Evolutionary conservation across 2,888 invertebrate species (phyloP).

Genomic region (Drosophila flavopinicola): DNA sequence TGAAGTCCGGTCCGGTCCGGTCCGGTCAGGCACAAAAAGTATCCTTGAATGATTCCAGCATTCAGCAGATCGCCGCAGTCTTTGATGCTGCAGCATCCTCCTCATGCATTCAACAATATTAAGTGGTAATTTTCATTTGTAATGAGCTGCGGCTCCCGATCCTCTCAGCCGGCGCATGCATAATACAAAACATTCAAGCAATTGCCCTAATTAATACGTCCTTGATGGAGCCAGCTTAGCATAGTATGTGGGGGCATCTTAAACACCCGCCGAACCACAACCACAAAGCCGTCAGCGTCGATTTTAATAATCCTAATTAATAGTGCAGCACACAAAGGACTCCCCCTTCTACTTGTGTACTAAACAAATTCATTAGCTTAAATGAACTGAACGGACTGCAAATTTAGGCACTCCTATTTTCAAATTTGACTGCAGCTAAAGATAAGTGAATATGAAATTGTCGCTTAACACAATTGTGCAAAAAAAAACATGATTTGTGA

Average conservation of each 20-base stretch:
- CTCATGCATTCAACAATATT: slow-evolving; percentile 59
- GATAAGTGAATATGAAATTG: no score
- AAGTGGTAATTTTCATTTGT: slow-evolving; percentile 78
- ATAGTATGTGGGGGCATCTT: slow-evolving; percentile 6
- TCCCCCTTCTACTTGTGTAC: slow-evolving; percentile 22
- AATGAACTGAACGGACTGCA: slow-evolving; percentile 11
- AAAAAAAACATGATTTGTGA: no score
- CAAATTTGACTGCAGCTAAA: background rate
- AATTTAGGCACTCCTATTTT: slow-evolving; percentile 6
- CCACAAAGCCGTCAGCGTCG: slow-evolving; percentile 65
- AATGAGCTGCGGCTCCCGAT: slow-evolving; percentile 61
- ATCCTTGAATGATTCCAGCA: slow-evolving; percentile 48
- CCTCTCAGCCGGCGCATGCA: slow-evolving; percentile 44
- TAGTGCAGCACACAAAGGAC: slow-evolving; percentile 51
- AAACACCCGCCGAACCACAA: slow-evolving; percentile 28
- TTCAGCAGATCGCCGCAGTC: slow-evolving; percentile 47
- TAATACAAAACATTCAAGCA: slow-evolving; percentile 65
- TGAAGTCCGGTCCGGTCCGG: slow-evolving; percentile 9
- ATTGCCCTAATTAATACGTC: slow-evolving; percentile 76
- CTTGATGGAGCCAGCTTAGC: slow-evolving; percentile 47
- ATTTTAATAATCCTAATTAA: slow-evolving; percentile 76
- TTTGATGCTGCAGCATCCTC: slow-evolving; percentile 10
- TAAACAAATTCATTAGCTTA: slow-evolving; percentile 43
- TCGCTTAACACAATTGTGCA: no score
- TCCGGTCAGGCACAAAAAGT: slow-evolving; percentile 14